These are phyloP conservation scores for Callocephalon fimbriatum DNA, from an alignment of 2,113 vertebrate species.

Conservation along the genomic window DNA sequence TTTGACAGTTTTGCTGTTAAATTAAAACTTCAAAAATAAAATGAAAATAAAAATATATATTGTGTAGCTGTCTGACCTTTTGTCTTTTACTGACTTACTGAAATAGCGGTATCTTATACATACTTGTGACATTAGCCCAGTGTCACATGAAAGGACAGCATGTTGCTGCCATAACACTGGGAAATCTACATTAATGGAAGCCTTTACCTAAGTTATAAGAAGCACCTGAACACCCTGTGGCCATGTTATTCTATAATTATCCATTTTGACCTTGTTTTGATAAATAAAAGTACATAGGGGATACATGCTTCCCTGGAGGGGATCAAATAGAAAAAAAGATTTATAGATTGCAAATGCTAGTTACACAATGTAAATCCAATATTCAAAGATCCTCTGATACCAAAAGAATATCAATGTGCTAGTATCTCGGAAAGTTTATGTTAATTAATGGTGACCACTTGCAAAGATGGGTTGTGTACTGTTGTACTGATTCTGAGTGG, in stretches of 20 bases:
- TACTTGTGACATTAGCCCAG: not conserved
- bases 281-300: not conserved
- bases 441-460: not conserved
- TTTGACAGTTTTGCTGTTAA: not conserved
- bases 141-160: not conserved
- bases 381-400: not conserved
- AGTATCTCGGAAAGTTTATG: not conserved
- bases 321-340: not conserved
- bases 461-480: not conserved
- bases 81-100: not conserved
- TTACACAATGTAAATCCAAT: not conserved
- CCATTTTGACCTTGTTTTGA: not conserved
- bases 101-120: not conserved
- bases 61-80: not conserved
- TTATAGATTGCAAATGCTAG: not conserved
- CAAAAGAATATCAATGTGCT: not conserved
- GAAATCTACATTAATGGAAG: not conserved
- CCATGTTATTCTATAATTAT: not conserved
- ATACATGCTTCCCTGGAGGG: accelerated
- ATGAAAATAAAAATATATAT: not conserved
- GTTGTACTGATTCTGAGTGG: not conserved
- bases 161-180: not conserved
- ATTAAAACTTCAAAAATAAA: not conserved
- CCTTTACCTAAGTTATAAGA: not conserved
- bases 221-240: slow-evolving; percentile 18